Percentiles rank a stretch among this genome's conserved stretches.
These are phyloP conservation scores for Arbacia lixula DNA, from an alignment of 53 echinoderm and acorn worm species.

Conservation along the genomic window DNA sequence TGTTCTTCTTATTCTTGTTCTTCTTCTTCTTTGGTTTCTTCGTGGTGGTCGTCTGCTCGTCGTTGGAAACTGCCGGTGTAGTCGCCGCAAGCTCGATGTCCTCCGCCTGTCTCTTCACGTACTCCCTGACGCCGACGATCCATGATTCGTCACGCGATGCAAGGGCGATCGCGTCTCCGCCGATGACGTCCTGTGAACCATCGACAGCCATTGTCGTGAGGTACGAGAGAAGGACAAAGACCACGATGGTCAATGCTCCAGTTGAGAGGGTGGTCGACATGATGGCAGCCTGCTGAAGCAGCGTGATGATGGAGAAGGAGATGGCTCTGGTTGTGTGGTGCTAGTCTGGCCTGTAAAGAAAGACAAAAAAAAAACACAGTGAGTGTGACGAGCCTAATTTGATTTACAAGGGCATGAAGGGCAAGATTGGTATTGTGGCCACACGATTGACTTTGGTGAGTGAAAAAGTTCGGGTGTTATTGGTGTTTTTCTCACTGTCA, in stretches of 20 bases:
- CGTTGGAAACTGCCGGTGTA: background rate
- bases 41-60: slow-evolving; percentile 19
- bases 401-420: too few relatives aligned
- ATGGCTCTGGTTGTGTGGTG: background rate
- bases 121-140: slow-evolving; percentile 19
- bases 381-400: too few relatives aligned
- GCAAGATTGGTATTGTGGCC: too few relatives aligned
- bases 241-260: background rate
- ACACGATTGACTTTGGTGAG: too few relatives aligned
- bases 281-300: too few relatives aligned
- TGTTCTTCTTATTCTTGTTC: slow-evolving; percentile 32
- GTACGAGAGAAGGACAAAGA: background rate
- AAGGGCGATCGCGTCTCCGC: background rate
- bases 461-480: too few relatives aligned
- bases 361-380: background rate
- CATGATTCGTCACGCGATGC: slow-evolving; percentile 2
- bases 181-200: slow-evolving; percentile 1
- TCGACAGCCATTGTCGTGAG: background rate
- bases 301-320: background rate
- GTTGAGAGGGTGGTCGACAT: slow-evolving; percentile 1
- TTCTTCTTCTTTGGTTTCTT: slow-evolving; percentile 53
- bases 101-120: slow-evolving; percentile 32
- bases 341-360: background rate
- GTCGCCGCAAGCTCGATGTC: background rate
- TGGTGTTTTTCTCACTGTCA: too few relatives aligned